A percentile compares a stretch with the other conserved stretches of the same genome.
Evolutionary conservation across 2,888 invertebrate genomes (phyloP).

Genomic region (Acrobasis consociella): DNA sequence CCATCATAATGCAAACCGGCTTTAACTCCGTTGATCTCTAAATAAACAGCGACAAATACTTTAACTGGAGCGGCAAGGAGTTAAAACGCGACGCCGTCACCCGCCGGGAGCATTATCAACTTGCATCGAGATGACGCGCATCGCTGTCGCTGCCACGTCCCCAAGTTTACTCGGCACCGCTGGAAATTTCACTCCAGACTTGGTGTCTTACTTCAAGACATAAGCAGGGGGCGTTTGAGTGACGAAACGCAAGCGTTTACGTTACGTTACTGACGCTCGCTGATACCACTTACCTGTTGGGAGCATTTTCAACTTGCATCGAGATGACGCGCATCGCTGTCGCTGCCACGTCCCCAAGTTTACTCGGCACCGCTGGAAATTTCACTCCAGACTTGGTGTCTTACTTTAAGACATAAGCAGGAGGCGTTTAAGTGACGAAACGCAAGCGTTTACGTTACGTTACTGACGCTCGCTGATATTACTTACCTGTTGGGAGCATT

Average conservation of each 20-base stretch:
- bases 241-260: not conserved
- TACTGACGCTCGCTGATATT: constrained; percentile 44
- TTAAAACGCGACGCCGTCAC: constrained; percentile 44
- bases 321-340: constrained; percentile 76
- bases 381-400: constrained; percentile 72
- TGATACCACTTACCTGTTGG: constrained; percentile 31
- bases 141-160: constrained; percentile 75
- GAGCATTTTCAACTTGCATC: constrained; percentile 63
- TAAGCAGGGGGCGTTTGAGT: constrained; percentile 29
- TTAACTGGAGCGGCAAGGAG: constrained; percentile 44
- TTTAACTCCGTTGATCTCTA: constrained; percentile 23
- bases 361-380: constrained; percentile 75
- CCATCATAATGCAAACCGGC: not conserved
- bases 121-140: constrained; percentile 74
- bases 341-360: constrained; percentile 77
- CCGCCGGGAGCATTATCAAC: constrained; percentile 52
- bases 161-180: constrained; percentile 76
- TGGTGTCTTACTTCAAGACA: constrained; percentile 50
- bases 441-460: not conserved
- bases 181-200: constrained; percentile 79
- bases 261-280: constrained; percentile 44
- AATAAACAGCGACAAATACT: constrained; percentile 42
- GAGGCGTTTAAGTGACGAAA: constrained; percentile 22
- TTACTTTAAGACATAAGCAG: constrained; percentile 42
- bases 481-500: constrained; percentile 34